Evolutionary conservation across 1,140 invertebrate genomes (phyloP).

Genomic region (Caenorhabditis inopinata): DNA sequence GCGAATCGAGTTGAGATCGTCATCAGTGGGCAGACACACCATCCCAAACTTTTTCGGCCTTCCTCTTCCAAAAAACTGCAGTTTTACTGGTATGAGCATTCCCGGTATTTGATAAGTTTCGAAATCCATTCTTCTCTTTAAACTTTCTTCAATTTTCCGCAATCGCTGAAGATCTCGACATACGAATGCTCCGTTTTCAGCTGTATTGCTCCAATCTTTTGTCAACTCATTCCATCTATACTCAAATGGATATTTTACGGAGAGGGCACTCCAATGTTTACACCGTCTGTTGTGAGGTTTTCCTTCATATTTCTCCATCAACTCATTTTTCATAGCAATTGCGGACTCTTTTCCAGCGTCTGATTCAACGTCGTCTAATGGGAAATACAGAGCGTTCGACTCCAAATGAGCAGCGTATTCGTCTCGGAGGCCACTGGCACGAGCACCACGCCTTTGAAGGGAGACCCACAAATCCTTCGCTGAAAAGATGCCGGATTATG

Average conservation of each 20-base stretch:
- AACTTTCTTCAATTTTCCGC: not conserved
- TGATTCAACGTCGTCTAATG: constrained; percentile 41
- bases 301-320: constrained; percentile 24
- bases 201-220: not conserved
- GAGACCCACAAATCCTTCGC: constrained; percentile 45
- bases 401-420: constrained; percentile 44
- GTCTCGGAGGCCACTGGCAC: constrained; percentile 44
- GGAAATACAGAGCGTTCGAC: constrained; percentile 31
- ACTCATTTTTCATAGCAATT: not conserved
- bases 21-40: not conserved
- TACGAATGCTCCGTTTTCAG: not conserved
- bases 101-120: not conserved
- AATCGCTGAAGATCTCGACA: constrained; percentile 11
- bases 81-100: not conserved
- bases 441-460: constrained; percentile 47
- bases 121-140: not conserved
- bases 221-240: constrained; percentile 38
- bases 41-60: constrained; percentile 2
- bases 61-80: constrained; percentile 29
- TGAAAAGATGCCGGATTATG: no score
- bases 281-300: constrained; percentile 44
- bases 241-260: constrained; percentile 43
- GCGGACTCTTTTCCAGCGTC: constrained; percentile 33
- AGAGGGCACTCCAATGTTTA: constrained; percentile 40
- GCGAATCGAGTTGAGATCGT: not conserved